Base-by-base conservation (phyloP, 35 echinoderm and acorn worm species). In the Chiridota heheva region DNA sequence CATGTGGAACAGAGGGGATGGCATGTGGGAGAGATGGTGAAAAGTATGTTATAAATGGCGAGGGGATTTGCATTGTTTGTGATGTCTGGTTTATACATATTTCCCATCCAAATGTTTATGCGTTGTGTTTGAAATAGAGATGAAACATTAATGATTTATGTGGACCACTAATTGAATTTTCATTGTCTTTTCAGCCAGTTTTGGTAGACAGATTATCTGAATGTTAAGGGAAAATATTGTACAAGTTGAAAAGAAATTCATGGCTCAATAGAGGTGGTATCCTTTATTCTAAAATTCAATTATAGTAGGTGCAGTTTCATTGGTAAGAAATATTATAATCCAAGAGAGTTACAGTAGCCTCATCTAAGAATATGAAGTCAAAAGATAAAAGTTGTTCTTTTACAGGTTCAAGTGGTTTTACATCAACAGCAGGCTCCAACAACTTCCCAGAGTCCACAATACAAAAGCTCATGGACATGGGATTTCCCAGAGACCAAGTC, bases 401-500 rank as follows among this genome's bases (percentile, higher is more conserved):
- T 58, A 12, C 30, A 41, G 10, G 32, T 46, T 48, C 1, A 8
- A 15, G 34, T 63, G 15, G 44, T 8, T 77, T 36, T 26, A 0
- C 32, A 42, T 70, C 30, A 18, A 3, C 22, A 43, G 47, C 72
- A 70, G 80, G 80, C 56, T 60, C 80, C 77, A 90, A 81, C 45
- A 64, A 24, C 37, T 20, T 34, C 65, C 57, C 34, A 24, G 42
- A 70, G 39, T 57, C 64, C 47, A 84, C 40, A 16, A 8, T 41
- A 44, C 20, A 43, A 46, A 78, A 84, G 53, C 51, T 91, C 20
- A 70, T 59, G 38, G 64, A 85, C 5, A 80, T 91, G 73, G 89
- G 89, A n/a, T 91, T 91, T 67, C 75, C 41, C 16, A 51, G 80
- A 33, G 79, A 77, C 12, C 45, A 83, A 20, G 87, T 62, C 16